Base-by-base conservation (phyloP, 2,113 vertebrate species). In the Perccottus glenii region DNA sequence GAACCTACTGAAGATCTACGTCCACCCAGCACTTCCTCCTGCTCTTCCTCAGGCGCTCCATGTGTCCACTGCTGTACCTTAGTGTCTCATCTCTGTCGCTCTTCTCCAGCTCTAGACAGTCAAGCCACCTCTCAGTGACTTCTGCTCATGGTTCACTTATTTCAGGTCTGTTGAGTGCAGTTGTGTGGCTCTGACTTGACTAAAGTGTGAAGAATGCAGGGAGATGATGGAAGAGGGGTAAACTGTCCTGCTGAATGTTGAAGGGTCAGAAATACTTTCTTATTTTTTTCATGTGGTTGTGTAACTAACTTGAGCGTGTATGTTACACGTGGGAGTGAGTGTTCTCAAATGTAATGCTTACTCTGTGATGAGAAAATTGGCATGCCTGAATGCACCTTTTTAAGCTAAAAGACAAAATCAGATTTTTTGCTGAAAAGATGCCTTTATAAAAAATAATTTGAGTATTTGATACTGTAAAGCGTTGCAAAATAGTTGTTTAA, bases 361-460 rank as follows among this genome's bases (percentile, higher is more conserved):
- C 75, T 81, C 72, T 75, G 81, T 75, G 69, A 86, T 62, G 67
- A 84, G 75, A 82, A 64, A 75, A 70, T 83, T 84, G 87, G 85
- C 87, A 78, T 81, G 83, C 70, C 75, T 85, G 75, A 84, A 81
- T 78, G 85, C 91, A 91, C 88, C 90, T 90, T 91, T 88, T 87
- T 87, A 88, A 87, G 85, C 81, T 87, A 71, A 85, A 84, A 78
- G 66, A 85, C 72, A 67, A 87, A 87, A 86, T 88, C 72, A 61
- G 73, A 77, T 79, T 77, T 81, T 83, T 83, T 89, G 84, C 84
- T 81, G 63, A 85, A 87, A 90, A 85, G 85, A 90, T 85, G 89
- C 79, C 90, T 90, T 91, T 89, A 80, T 83, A 70, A 73, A 68
- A 70, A 49, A 49, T 60, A 70, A 78, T 77, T 56, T 73, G 75